Evolutionary conservation across 2,888 invertebrate genomes (phyloP), one percentile per base, ranked within the genome.

Genomic region (Lepidochitona cinerea): DNA sequence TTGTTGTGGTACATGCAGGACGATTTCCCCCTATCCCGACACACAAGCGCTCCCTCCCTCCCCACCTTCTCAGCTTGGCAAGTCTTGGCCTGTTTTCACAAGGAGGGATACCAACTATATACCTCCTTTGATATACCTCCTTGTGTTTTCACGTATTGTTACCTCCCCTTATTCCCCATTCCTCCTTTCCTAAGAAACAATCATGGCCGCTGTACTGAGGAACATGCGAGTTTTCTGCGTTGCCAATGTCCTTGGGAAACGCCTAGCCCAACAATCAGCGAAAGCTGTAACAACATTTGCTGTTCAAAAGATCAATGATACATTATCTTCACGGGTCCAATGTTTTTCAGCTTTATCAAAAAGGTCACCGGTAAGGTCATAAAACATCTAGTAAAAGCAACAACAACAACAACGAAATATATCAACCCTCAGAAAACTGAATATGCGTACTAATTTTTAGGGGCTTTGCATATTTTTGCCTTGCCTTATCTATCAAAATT

Each of bases 181-280:
- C n/a, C n/a, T n/a, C n/a, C n/a, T n/a, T n/a, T n/a, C n/a, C n/a
- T n/a, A n/a, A n/a, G n/a, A n/a, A n/a, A n/a, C n/a, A n/a, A n/a
- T n/a, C 49, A 59, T 59, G 59, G 59, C 59, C 29, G 59, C 59
- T 32, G 29, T 59, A 14, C 32, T 59, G 9, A 59, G 59, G 29
- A 59, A 59, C 59, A 32, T 59, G 59, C 59, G 59, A 59, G 59
- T 59, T 59, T 59, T 59, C 18, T 59, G 59, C 29, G 59, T 59
- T 26, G 59, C 59, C 4, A 59, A 59, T 59, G 59, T 9, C 59
- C 59, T 59, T 59, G 59, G 59, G 12, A 59, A 29, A 29, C 59
- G 59, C 18, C 29, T 59, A 29, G 18, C 29, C 14, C 59, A 23
- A 59, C 29, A 29, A 29, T 23, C 26, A 59, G 29, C 59, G 29